Percentiles rank a stretch among this genome's conserved stretches.
phyloP scores from a whole-genome alignment of 1,140 invertebrate genomes.

The Pollicipes pollicipes region DNA sequence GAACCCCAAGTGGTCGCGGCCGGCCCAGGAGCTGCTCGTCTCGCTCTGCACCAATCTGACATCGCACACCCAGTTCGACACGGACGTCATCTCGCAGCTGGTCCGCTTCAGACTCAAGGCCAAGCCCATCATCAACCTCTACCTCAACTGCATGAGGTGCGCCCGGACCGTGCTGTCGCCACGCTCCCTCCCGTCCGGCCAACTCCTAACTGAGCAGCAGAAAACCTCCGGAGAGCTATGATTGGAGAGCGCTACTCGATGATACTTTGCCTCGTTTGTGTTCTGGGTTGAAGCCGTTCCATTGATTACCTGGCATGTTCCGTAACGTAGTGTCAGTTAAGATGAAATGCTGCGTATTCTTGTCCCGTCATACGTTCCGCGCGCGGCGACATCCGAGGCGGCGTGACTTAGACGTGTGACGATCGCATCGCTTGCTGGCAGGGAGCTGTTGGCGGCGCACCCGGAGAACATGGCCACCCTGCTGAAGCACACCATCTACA shows the following conservation, averaged over 20 bases:
- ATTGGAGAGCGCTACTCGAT: no score
- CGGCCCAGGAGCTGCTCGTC: conserved; percentile 81
- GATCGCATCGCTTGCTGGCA: no score
- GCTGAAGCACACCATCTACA: conserved; percentile 81
- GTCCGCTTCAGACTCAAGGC: conserved; percentile 83
- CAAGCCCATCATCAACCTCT: conserved; percentile 76
- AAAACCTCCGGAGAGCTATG: no score
- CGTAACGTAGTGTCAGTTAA: no score
- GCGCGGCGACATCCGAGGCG: no score
- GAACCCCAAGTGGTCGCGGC: conserved; percentile 77
- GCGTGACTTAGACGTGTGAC: no score
- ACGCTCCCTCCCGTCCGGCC: no score
- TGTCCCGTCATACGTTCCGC: no score
- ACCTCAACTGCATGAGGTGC: conserved; percentile 55
- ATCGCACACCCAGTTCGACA: conserved; percentile 53
- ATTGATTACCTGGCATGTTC: no score
- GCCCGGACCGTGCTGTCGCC: no score
- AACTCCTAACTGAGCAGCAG: no score
- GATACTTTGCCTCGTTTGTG: not conserved
- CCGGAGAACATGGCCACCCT: conserved; percentile 68
- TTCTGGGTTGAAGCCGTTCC: not conserved
- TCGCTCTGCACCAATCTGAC: conserved; percentile 80
- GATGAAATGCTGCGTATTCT: no score
- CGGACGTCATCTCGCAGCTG: conserved; percentile 74
- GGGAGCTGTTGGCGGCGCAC: conserved; percentile 54